These are phyloP conservation scores for Noturus placidus DNA, from an alignment of 2,113 vertebrate genomes.

Conservation along the genomic window DNA sequence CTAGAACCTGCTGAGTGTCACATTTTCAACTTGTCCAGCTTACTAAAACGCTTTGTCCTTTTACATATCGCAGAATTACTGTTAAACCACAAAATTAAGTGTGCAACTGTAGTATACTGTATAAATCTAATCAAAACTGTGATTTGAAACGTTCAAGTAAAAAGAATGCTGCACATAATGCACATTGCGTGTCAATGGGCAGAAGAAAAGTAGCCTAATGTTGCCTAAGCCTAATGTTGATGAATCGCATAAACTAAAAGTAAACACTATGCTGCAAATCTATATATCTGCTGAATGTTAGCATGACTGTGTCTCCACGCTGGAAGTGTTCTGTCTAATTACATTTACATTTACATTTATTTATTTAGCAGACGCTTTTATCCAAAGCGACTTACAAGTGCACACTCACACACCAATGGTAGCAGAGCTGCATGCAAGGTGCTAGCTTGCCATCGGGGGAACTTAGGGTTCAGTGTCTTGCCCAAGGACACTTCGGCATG, in stretches of 20 bases:
- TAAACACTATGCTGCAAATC: background rate
- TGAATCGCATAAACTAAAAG: background rate
- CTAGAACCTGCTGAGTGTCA: no score
- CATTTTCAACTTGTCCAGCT: background rate
- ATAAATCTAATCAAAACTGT: background rate
- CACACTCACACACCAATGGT: no score
- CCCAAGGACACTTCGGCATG: no score
- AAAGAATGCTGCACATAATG: background rate
- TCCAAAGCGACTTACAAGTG: no score
- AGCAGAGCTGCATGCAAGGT: no score
- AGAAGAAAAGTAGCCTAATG: background rate
- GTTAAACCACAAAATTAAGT: background rate
- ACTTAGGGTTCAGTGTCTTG: no score
- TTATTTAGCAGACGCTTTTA: no score
- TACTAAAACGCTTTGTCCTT: background rate
- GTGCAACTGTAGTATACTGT: background rate
- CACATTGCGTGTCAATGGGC: background rate
- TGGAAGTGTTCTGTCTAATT: background rate
- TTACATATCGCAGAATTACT: background rate
- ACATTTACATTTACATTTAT: no score
- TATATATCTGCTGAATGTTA: background rate
- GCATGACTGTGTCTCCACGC: conserved; percentile 1
- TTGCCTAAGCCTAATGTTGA: background rate
- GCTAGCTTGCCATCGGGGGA: no score
- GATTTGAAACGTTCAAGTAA: background rate